Evolutionary conservation across 1,140 invertebrate species (phyloP), one percentile per base, ranked within the genome.

Genomic region (Achroia grisella): DNA sequence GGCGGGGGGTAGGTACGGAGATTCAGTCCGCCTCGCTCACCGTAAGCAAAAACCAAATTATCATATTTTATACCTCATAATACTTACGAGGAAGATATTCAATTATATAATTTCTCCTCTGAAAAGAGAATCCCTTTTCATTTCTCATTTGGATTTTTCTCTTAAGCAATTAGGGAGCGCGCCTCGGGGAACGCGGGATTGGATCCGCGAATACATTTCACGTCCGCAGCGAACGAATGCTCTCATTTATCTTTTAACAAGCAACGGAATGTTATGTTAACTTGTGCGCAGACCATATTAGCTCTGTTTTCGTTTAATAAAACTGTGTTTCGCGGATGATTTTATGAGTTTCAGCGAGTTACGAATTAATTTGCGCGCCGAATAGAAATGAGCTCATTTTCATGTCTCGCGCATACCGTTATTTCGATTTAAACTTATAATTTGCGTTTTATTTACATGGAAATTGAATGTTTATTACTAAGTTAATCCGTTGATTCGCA

Each of bases 111-210:
- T 82, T 84, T 81, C 80, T 77, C 71, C 74, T 79, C 62, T 75
- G 73, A 73, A 84, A 80, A 79, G 71, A 71, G 71, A 79, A 63
- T 82, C 76, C 81, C 81, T 85, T 81, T 81, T 82, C 75, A 81
- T 85, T 85, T 85, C 81, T 85, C 81, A 85, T 85, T 85, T 82
- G 78, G 81, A 85, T 85, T 85, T 85, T 85, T 85, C 81, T 82
- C 81, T 85, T 85, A 85, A 85, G 78, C 78, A 82, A 85, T 85
- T 85, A 85, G 74, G 67, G 39, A 51, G 44, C 17, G 52, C 62
- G 79, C 77, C 75, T 62, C 59, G 56, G 77, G 77, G 64, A 66
- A 49, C 62, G 62, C 49, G 61, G 62, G 72, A 78, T 77, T 76
- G 76, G 70, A 66, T 71, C 55, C 62, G 67, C 53, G 68, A 62